Base-by-base conservation (phyloP, 2,888 invertebrate genomes). In the Cyaniris semiargus region DNA sequence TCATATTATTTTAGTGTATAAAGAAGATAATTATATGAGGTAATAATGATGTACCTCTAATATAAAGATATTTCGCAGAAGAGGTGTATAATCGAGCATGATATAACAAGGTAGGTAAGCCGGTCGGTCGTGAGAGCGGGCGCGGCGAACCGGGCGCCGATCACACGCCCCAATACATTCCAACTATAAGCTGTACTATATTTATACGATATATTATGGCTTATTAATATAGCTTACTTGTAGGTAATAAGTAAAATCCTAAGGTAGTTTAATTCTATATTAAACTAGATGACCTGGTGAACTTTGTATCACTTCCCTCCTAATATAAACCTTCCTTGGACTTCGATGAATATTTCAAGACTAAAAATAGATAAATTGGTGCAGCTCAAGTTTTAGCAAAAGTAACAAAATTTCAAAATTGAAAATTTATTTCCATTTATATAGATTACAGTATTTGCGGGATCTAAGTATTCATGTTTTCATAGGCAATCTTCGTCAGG, bases 11-110 rank as follows among this genome's bases (percentile, higher is more conserved):
- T 13, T 53, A 18, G 6, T 18, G 6, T 21, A 58, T 21, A 58
- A 58, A 66, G 66, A 27, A 18, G 15, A 66, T 27, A 34, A 0
- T 8, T 7, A 27, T 27, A 27, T 4, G 27, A 66, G 31, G 6
- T 27, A 31, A 66, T 66, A 31, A 48, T 48, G 2, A 60, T 60
- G 15, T 15, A 34, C 6, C 6, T 34, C 34, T 34, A 66, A 31
- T 15, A 66, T 66, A 6, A 18, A 31, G 27, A 5, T 31, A 31
- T 66, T 31, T 15, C 6, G 10, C 5, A 15, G 15, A 66, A 27
- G 18, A 31, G 27, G 66, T 66, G 66, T 31, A 66, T 66, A 66
- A 66, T 31, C 66, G 27, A 66, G 66, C 66, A 66, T 66, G 66
- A 66, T 66, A 66, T 66, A 66, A 66, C 15, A 66, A 66, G 27